Evolutionary conservation across 2,888 invertebrate genomes (phyloP).

Genomic region (Mechanitis mazaeus): DNA sequence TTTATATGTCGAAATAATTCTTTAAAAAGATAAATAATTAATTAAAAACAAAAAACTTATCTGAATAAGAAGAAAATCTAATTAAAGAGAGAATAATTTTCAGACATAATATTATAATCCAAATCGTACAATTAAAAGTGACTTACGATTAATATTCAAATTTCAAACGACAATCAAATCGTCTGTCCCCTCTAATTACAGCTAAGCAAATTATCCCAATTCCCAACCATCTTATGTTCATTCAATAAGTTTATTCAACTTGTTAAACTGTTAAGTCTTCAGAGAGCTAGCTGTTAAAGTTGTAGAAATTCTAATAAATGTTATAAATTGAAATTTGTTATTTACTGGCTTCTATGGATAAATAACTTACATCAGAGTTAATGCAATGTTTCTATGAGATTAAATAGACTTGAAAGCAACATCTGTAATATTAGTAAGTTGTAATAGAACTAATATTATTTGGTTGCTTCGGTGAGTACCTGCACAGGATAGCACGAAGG

Average conservation of each 20-base stretch:
- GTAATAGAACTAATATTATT: too few relatives aligned
- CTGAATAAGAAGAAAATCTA: too few relatives aligned
- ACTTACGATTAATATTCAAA: constrained; percentile 36
- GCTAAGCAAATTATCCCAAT: constrained; percentile 49
- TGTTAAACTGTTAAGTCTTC: constrained; percentile 4
- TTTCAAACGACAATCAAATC: constrained; percentile 45
- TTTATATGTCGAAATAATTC: too few relatives aligned
- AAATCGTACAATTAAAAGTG: background rate
- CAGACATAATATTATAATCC: too few relatives aligned
- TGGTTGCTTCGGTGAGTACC: too few relatives aligned
- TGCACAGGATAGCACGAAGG: too few relatives aligned
- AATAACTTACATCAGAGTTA: background rate
- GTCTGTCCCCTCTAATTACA: constrained; percentile 46
- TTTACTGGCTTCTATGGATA: background rate
- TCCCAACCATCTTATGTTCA: constrained; percentile 39
- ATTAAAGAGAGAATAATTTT: too few relatives aligned
- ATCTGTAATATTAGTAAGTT: too few relatives aligned
- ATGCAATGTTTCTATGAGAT: background rate
- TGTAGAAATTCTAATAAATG: background rate
- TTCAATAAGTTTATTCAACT: constrained; percentile 31
- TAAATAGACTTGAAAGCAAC: background rate
- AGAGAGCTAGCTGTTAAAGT: constrained; percentile 1
- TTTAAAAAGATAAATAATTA: too few relatives aligned
- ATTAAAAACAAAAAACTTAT: too few relatives aligned
- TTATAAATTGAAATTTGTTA: constrained; percentile 3